Base-by-base conservation (phyloP, 2,797 vertebrate genomes). In the Diglossa cyanea region DNA sequence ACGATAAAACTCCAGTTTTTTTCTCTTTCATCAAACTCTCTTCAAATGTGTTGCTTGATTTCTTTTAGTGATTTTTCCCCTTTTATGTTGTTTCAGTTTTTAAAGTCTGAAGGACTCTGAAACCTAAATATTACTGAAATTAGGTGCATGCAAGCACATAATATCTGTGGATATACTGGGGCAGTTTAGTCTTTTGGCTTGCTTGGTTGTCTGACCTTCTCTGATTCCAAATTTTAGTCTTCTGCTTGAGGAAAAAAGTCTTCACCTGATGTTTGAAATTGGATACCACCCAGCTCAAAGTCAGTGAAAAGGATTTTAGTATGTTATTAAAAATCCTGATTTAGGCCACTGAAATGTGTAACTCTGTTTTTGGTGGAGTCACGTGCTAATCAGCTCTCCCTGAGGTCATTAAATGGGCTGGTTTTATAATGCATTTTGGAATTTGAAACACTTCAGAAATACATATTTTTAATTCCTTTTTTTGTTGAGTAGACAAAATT, bases 31-130 rank as follows among this genome's bases (percentile, higher is more conserved):
- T 70, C 45, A 71, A 1, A 9, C 4, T 42, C 12, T 55, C 17
- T 76, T 74, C 6, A 9, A 78, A 44, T 61, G 73, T 35, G 15
- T 37, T 79, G 8, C 3, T 53, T 58, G 14, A 58, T 7, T 67
- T 39, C 1, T 57, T 76, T 40, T 42, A 39, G 16, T 1, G 1
- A 12, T 23, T 53, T 76, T 6, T 0, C 3, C 5, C 2, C 20
- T 17, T 30, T 30, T 18, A 26, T 72, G 23, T 35, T 50, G 1
- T 72, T 55, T 60, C 11, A 14, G 24, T 72, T 81, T 90, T 89
- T 68, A 40, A 74, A 57, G 17, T 9, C 45, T 42, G 25, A 60
- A 20, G 7, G 24, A 53, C 20, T 37, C 37, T 53, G 35, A 72
- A 74, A 9, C 9, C 28, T 63, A 62, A 68, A 58, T 81, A 28